Conservation (phyloP, 2,113 vertebrate species). For the Actinemys pallida region DNA sequence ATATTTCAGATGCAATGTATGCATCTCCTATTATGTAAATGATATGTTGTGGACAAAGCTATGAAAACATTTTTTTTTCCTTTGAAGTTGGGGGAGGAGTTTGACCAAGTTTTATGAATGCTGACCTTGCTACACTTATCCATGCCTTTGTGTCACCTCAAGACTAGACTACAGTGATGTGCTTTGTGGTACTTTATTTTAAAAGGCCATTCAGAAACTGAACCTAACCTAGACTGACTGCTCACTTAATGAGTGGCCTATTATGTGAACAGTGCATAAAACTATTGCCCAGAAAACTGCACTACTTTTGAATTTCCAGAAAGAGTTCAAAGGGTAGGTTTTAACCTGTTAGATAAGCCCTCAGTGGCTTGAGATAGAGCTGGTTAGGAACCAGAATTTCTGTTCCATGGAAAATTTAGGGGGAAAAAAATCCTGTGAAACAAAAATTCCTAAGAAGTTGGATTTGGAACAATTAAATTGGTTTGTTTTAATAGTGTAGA, state of each 20-base stretch:
- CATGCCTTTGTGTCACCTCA: neutral
- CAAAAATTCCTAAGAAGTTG: neutral
- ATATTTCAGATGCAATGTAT: neutral
- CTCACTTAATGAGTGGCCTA: neutral
- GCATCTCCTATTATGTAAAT: neutral
- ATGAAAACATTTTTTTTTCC: neutral
- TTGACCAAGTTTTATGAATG: neutral
- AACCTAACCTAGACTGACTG: neutral
- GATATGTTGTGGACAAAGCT: neutral
- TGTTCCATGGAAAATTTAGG: neutral
- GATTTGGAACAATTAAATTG: neutral
- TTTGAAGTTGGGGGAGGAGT: neutral
- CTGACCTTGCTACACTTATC: neutral
- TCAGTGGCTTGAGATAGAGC: neutral
- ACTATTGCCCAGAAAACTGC: neutral
- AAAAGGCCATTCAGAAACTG: neutral
- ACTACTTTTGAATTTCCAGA: neutral
- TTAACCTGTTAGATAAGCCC: neutral
- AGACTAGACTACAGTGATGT: neutral
- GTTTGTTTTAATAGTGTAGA: neutral
- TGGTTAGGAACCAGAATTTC: neutral
- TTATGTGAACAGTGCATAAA: neutral
- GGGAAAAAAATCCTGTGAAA: neutral
- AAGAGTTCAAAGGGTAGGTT: neutral
- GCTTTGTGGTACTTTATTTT: neutral